phyloP scores from a whole-genome alignment of 2,797 vertebrate genomes.

The Coregonus sp. region DNA sequence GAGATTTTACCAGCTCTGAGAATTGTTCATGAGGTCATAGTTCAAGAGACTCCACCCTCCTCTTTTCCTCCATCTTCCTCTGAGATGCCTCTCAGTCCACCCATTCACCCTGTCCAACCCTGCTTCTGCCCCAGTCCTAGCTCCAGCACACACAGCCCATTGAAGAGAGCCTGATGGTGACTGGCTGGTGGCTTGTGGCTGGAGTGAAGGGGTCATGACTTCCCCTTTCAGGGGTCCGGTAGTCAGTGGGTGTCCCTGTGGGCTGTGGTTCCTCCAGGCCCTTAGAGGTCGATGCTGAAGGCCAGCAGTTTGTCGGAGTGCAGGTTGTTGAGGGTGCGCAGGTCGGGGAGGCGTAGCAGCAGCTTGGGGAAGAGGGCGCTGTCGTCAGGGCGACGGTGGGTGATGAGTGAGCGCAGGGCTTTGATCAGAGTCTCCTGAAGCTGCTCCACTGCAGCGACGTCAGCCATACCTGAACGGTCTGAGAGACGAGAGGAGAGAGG shows the following conservation, averaged over 20 bases:
- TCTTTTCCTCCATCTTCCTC: constrained; percentile 34
- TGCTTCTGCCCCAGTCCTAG: constrained; percentile 37
- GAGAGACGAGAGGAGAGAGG: constrained; percentile 5
- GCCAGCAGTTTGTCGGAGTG: constrained; percentile 83
- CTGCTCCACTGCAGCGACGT: constrained; percentile 76
- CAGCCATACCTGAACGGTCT: constrained; percentile 79
- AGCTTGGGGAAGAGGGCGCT: constrained; percentile 76
- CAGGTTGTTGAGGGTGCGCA: constrained; percentile 80
- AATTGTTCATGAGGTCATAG: constrained; percentile 30
- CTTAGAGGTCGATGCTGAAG: constrained; percentile 79
- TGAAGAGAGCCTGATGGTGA: constrained; percentile 48
- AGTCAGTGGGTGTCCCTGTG: constrained; percentile 26
- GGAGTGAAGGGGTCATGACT: constrained; percentile 29
- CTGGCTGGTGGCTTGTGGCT: constrained; percentile 17
- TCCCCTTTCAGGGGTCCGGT: neutral
- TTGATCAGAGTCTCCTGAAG: constrained; percentile 80
- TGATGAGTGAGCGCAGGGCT: constrained; percentile 73
- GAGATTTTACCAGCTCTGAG: constrained; percentile 53
- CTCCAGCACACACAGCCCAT: constrained; percentile 38
- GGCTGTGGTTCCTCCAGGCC: neutral
- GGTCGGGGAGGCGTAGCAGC: constrained; percentile 79
- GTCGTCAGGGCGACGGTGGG: constrained; percentile 71
- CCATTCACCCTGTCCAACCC: constrained; percentile 27
- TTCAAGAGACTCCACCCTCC: constrained; percentile 21
- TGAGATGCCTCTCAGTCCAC: constrained; percentile 23